Evolutionary conservation across 2,888 invertebrate species (phyloP), one percentile per base, ranked within the genome.

Genomic region (Calliphora vomitoria): DNA sequence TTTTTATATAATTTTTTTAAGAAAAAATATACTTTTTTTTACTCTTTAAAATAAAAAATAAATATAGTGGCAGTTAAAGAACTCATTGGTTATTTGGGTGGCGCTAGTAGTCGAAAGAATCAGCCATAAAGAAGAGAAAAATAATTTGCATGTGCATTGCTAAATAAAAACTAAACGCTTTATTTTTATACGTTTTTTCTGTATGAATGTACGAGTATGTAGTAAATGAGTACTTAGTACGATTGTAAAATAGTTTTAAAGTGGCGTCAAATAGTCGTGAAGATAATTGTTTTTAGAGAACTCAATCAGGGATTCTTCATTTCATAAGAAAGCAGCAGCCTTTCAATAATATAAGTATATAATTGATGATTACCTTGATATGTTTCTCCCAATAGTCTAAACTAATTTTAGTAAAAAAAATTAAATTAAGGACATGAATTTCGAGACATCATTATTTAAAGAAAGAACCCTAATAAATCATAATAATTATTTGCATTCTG

Each of bases 211-310:
- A 41, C 53, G 66, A 50, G 47, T 62, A 18, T 10, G 10, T 20
- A 44, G 44, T 44, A 66, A 35, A 35, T 35, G 35, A 58, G 47
- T 10, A 47, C 5, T 47, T 58, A 55, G 35, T 53, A 44, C 44
- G 18, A 69, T 75, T 4, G 69, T 15, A 35, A 58, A 74, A 78
- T 82, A 84, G 78, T 74, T 78, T 82, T 75, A 60, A 69, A 85
- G 66, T 91, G 91, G 89, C 89, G 90, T 81, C 89, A 89, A 88
- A 86, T 88, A 90, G 90, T 91, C 89, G 89, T 68, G 87, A 85
- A 90, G 90, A 91, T 91, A 92, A 92, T 91, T 91, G 90, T 76
- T 82, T 64, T 44, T 11, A 6, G 4, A 53, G 4, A 53, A 47
- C 20, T 13, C 5, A 47, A 2, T 15, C 87, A 87, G 85, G 35